A percentile compares a stretch with the other conserved stretches of the same genome.
phyloP scores from a whole-genome alignment of 2,113 vertebrate species.

The Grantiella picta region DNA sequence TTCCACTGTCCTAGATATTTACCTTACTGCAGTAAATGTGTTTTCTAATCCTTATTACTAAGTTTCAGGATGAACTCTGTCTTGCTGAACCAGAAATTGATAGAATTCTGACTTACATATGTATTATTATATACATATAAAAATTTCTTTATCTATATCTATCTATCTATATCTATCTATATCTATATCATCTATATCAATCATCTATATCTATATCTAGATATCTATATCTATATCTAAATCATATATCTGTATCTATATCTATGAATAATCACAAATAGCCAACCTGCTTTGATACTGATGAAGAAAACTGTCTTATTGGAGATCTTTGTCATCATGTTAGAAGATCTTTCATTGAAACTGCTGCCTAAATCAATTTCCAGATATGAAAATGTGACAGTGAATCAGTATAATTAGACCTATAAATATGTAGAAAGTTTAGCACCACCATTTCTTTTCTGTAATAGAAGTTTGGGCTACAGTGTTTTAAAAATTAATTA shows the following conservation, averaged over 20 bases:
- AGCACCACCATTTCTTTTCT: not conserved
- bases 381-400: not conserved
- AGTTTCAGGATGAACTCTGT: not conserved
- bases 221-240: too few species aligned
- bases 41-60: not conserved
- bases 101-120: not conserved
- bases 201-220: not conserved
- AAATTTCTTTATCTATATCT: not conserved
- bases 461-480: not conserved
- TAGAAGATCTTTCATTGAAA: not conserved
- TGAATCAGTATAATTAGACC: not conserved
- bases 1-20: not conserved
- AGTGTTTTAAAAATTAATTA: not conserved
- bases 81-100: not conserved
- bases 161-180: not conserved
- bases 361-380: not conserved
- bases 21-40: not conserved
- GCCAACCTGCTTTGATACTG: not conserved
- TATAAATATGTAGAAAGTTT: not conserved
- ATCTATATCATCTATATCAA: too few species aligned
- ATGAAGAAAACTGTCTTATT: not conserved
- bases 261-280: not conserved
- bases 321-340: not conserved
- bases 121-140: not conserved
- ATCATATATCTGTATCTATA: too few species aligned